These are phyloP conservation scores for Cyrtonyx montezumae DNA, from an alignment of 2,113 vertebrate species.

Conservation along the genomic window DNA sequence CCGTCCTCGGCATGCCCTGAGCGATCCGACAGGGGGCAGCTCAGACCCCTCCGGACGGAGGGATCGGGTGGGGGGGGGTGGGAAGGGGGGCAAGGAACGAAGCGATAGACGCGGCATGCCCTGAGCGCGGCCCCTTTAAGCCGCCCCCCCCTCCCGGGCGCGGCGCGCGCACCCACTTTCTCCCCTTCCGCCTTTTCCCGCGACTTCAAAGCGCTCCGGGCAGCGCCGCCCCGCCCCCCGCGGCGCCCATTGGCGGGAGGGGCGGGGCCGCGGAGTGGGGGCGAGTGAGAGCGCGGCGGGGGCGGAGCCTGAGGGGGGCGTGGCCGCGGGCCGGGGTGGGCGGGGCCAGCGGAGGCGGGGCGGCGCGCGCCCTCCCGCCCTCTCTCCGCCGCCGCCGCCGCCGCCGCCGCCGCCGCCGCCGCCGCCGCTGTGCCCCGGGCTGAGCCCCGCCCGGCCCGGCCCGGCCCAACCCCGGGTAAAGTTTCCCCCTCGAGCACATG, in stretches of 20 bases:
- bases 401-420: not conserved
- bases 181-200: slow-evolving; percentile 5
- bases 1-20: too few species aligned
- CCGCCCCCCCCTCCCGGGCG: not conserved
- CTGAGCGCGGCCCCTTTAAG: slow-evolving; percentile 19
- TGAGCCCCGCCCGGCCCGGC: not conserved
- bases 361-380: not conserved
- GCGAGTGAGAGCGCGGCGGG: not conserved
- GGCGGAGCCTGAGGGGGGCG: too few species aligned
- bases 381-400: too few species aligned
- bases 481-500: slow-evolving; percentile 10
- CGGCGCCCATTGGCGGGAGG: not conserved
- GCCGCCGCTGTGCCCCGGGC: not conserved
- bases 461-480: slow-evolving; percentile 9
- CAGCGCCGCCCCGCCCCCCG: not conserved
- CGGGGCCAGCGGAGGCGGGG: not conserved
- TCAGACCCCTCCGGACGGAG: too few species aligned
- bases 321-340: not conserved
- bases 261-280: not conserved
- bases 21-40: too few species aligned
- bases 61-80: too few species aligned
- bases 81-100: too few species aligned
- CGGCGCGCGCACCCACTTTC: slow-evolving; percentile 18
- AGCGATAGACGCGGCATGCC: too few species aligned
- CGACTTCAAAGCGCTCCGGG: not conserved